phyloP scores from a whole-genome alignment of 2,888 invertebrate genomes.

The Watsonalla binaria region DNA sequence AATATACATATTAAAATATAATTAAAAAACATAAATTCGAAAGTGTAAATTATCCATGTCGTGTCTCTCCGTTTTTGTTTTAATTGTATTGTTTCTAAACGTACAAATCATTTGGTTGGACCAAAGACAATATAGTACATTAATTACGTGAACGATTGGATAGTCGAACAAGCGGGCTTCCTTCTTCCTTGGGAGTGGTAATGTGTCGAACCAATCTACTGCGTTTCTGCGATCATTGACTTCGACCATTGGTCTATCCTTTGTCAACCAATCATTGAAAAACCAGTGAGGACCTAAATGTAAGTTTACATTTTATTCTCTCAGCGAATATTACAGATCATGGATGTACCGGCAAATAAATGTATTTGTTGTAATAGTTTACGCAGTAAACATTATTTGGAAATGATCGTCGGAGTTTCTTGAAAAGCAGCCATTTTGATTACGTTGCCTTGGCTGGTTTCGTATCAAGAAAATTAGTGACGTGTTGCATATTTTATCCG shows the following conservation, averaged over 20 bases:
- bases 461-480: conserved; percentile 32
- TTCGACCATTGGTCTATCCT: conserved; percentile 91
- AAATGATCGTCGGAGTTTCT: conserved; percentile 45
- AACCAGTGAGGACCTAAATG: conserved; percentile 81
- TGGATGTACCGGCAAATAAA: conserved; percentile 35
- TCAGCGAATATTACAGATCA: conserved; percentile 52
- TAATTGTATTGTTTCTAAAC: background rate
- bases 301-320: conserved; percentile 71
- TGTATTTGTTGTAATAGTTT: conserved; percentile 30
- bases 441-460: conserved; percentile 56
- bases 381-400: conserved; percentile 21
- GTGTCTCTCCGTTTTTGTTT: background rate
- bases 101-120: conserved; percentile 28
- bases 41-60: conserved; percentile 9
- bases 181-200: conserved; percentile 80
- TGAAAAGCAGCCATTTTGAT: conserved; percentile 74
- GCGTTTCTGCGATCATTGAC: conserved; percentile 86
- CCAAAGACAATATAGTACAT: conserved; percentile 56
- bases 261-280: conserved; percentile 94
- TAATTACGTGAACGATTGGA: conserved; percentile 73
- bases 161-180: conserved; percentile 51
- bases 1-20: too few species aligned
- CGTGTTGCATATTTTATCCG: conserved; percentile 47
- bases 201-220: conserved; percentile 82
- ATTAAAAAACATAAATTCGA: background rate